Evolutionary conservation across 2,113 vertebrate genomes (phyloP), one percentile per base, ranked within the genome.

Genomic region (Cyphotilapia sp.): DNA sequence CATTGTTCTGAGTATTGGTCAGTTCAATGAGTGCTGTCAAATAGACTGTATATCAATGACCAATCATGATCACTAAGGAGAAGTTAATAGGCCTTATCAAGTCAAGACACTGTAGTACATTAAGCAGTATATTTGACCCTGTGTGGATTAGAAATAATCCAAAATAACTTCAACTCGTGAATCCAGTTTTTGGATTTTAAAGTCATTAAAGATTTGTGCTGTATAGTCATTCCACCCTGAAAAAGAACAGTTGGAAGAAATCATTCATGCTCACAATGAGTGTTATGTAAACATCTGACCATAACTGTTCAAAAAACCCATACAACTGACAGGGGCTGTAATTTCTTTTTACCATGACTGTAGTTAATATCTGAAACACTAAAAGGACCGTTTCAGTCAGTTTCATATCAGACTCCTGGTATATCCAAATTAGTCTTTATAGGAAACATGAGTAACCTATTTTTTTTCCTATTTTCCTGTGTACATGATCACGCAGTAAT

Each of bases 291-390:
- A 69, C 19, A 22, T 5, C 63, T 69, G 33, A 40, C 19, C 63
- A 22, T 40, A 40, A 40, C 63, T 38, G 10, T 38, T 13, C 35
- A 33, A 40, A 69, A 56, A 14, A 9, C 22, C 1, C 63, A 22
- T 40, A 22, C 7, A 69, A 69, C 19, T 69, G 19, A 9, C 33
- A 4, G 63, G 35, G 63, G 11, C 10, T 69, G 63, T 69, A 22
- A 22, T 69, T 22, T 40, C 19, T 69, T 40, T 69, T 69, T 69
- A 69, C 35, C 19, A 69, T 69, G 63, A 69, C 33, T 69, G 19
- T 69, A 22, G 33, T 69, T 69, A 22, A 40, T 40, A 35, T 4
- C 33, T 69, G 11, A 69, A 40, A 69, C 33, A 9, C 4, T 69
- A 8, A 22, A 69, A 69, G 33, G 19, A 69, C 33, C 1, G 10